Percentiles rank a stretch among this genome's conserved stretches.
phyloP scores from a whole-genome alignment of 2,888 invertebrate genomes.

The Euphydryas editha region DNA sequence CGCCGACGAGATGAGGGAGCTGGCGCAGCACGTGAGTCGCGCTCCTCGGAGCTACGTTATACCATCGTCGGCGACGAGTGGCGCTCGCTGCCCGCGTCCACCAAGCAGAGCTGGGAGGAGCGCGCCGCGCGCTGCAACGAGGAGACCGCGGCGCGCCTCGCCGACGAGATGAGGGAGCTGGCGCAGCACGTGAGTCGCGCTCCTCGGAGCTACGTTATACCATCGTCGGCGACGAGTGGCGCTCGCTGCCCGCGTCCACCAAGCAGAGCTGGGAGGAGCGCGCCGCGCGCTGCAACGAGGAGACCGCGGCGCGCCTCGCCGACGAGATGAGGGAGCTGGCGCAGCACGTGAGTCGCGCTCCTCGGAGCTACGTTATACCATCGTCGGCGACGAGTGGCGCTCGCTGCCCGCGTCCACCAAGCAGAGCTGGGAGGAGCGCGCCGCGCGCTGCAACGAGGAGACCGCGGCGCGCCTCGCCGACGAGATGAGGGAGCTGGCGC shows the following conservation, averaged over 20 bases:
- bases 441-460: slow-evolving; percentile 95
- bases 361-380: too few species aligned
- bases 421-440: too few species aligned
- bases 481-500: slow-evolving; percentile 74
- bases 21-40: slow-evolving; percentile 71
- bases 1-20: slow-evolving; percentile 79
- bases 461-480: slow-evolving; percentile 86
- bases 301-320: slow-evolving; percentile 87
- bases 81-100: too few species aligned
- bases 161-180: slow-evolving; percentile 79
- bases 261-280: too few species aligned
- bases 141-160: slow-evolving; percentile 88
- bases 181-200: slow-evolving; percentile 70
- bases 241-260: too few species aligned
- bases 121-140: slow-evolving; percentile 96
- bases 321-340: slow-evolving; percentile 77
- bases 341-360: slow-evolving; percentile 73
- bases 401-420: too few species aligned
- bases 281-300: slow-evolving; percentile 95
- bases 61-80: too few species aligned
- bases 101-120: too few species aligned
- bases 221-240: too few species aligned
- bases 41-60: not conserved
- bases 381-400: too few species aligned
- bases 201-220: too few species aligned